Evolutionary conservation across 2,113 vertebrate species (phyloP), one percentile per base, ranked within the genome.

Genomic region (Equus przewalskii): DNA sequence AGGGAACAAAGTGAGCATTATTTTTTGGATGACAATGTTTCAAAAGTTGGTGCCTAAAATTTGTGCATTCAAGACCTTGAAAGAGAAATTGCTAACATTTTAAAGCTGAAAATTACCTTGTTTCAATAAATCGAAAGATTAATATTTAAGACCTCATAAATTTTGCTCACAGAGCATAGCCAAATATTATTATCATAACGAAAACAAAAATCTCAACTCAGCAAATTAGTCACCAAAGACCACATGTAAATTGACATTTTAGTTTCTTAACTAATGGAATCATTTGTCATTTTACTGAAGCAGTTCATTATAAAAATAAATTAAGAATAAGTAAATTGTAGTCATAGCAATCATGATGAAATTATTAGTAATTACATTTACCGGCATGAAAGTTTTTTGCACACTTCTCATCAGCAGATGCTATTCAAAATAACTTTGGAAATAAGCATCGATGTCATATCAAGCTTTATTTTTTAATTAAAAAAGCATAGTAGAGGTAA

Each of bases 321-420:
- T 97, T 98, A 97, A 96, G 76, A 98, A 96, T 96, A 97, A 98
- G 95, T 96, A 98, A 98, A 93, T 97, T 97, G 46, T 84, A 97
- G 93, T 95, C 12, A 80, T 41, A 96, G 96, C 90, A 98, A 98
- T 96, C 0, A 97, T 83, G 14, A 96, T 97, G 82, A 95, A 98
- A 98, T 98, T 97, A 91, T 97, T 98, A 96, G 65, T 78, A 97
- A 98, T 95, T 97, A 91, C 30, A 93, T 97, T 97, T 98, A 96
- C 36, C 3, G 84, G 84, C 60, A 94, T 82, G 21, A 95, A 96
- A 95, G 62, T 67, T 97, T 98, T 89, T 67, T 95, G 4, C 94
- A 80, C 97, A 87, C 82, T 95, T 96, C 56, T 94, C 60, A 62
- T 94, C 84, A 97, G 94, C 72, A 94, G 11, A 94, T 73, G 82